Conservation (phyloP, 2,113 vertebrate species). For the Zeus faber region DNA sequence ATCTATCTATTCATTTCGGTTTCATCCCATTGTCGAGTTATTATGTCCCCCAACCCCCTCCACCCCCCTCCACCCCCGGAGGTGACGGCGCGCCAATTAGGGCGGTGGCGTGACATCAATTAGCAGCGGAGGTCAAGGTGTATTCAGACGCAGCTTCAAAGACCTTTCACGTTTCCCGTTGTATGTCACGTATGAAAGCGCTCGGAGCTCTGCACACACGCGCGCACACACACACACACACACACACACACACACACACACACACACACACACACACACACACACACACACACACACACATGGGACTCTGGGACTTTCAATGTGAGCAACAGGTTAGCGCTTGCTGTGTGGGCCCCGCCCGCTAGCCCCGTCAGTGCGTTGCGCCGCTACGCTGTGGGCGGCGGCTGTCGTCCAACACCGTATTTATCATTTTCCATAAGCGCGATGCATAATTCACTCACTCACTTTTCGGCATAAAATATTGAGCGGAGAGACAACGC, state of each 20-base stretch:
- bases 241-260: too few species aligned
- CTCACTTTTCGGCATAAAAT: conserved; percentile 52
- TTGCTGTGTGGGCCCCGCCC: conserved; percentile 29
- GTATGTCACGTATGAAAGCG: too few species aligned
- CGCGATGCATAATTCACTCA: conserved; percentile 67
- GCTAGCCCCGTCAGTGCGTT: conserved; percentile 23
- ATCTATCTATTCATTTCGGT: conserved; percentile 29
- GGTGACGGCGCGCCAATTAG: too few species aligned
- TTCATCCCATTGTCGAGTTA: conserved; percentile 17
- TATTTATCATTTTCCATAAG: conserved; percentile 68
- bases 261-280: too few species aligned
- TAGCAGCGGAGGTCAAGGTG: conserved; percentile 9
- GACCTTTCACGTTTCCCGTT: conserved; percentile 11
- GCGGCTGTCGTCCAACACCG: conserved; percentile 50
- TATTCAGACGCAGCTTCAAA: neutral
- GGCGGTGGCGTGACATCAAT: conserved; percentile 28
- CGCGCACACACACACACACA: too few species aligned
- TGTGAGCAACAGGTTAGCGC: neutral
- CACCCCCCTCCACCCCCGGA: neutral
- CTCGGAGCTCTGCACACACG: too few species aligned
- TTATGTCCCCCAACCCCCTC: neutral
- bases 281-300: too few species aligned
- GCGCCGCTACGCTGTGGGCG: conserved; percentile 14
- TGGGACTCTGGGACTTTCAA: too few species aligned
- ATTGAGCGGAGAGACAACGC: conserved; percentile 57